These are phyloP conservation scores for Oophaga pumilio DNA, from an alignment of 2,113 vertebrate genomes.

Conservation along the genomic window DNA sequence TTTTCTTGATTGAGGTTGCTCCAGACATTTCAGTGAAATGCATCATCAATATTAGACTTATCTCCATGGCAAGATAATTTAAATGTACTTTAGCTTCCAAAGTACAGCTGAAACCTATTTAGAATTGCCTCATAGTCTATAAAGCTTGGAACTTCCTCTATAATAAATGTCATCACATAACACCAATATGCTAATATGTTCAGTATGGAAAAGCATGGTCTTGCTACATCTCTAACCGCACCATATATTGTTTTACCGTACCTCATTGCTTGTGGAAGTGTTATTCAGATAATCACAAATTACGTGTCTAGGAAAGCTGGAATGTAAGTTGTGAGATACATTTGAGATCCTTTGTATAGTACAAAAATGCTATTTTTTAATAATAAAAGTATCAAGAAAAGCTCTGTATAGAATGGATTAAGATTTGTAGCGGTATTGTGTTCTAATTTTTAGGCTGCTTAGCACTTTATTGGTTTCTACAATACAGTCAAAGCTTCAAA, in stretches of 20 bases:
- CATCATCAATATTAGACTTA: conserved; percentile 35
- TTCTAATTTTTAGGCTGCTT: no score
- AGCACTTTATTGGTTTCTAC: background rate
- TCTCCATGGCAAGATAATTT: conserved; percentile 6
- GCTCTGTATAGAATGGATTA: no score
- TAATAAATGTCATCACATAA: conserved; percentile 35
- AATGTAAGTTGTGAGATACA: background rate
- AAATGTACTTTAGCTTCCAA: conserved; percentile 10
- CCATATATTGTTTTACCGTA: no score
- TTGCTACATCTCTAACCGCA: background rate
- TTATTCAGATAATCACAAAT: background rate
- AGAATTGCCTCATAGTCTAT: conserved; percentile 32
- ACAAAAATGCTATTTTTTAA: background rate
- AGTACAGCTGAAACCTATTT: conserved; percentile 37
- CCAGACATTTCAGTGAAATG: background rate
- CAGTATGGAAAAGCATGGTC: background rate
- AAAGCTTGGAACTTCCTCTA: conserved; percentile 10
- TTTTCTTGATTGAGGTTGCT: background rate
- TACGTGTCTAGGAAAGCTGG: background rate
- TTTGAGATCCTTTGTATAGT: background rate
- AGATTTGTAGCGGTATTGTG: background rate
- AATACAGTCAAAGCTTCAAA: no score
- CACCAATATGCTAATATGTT: conserved; percentile 9
- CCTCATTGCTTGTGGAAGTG: background rate
- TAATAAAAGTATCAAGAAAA: background rate